Percentiles rank a stretch among this genome's conserved stretches.
Evolutionary conservation across 2,888 invertebrate species (phyloP).

Genomic region (Drosophila testacea): DNA sequence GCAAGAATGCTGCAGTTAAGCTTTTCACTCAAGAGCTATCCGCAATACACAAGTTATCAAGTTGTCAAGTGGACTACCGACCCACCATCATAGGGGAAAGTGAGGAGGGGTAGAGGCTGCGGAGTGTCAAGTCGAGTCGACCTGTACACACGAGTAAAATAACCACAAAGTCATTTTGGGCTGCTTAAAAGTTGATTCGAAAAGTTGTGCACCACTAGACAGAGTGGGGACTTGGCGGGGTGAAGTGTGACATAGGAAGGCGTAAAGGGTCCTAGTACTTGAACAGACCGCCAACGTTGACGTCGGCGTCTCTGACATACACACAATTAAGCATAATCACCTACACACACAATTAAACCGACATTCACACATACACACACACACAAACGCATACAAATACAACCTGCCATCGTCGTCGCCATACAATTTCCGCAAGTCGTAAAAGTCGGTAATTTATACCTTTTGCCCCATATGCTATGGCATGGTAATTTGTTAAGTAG

Average conservation of each 20-base stretch:
- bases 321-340: slow-evolving; percentile 75
- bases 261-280: slow-evolving; percentile 44
- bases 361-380: slow-evolving; percentile 41
- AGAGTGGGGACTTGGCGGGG: slow-evolving; percentile 5
- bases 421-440: slow-evolving; percentile 81
- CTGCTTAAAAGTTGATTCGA: slow-evolving; percentile 80
- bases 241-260: slow-evolving; percentile 42
- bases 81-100: neutral
- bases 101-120: neutral
- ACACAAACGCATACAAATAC: slow-evolving; percentile 26
- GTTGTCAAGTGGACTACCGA: slow-evolving; percentile 63
- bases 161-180: slow-evolving; percentile 77
- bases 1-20: slow-evolving; percentile 22
- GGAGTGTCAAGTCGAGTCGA: slow-evolving; percentile 15
- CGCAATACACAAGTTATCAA: slow-evolving; percentile 72
- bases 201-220: slow-evolving; percentile 71
- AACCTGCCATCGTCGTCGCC: slow-evolving; percentile 65
- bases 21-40: slow-evolving; percentile 26
- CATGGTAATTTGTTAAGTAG: slow-evolving; percentile 86
- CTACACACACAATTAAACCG: slow-evolving; percentile 73
- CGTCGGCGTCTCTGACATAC: slow-evolving; percentile 58
- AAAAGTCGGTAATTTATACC: slow-evolving; percentile 82
- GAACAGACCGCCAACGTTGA: slow-evolving; percentile 46
- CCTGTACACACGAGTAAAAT: slow-evolving; percentile 47
- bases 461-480: slow-evolving; percentile 84